These are phyloP conservation scores for Sphaerodactylus townsendi DNA, from an alignment of 2,113 vertebrate species.

Conservation along the genomic window DNA sequence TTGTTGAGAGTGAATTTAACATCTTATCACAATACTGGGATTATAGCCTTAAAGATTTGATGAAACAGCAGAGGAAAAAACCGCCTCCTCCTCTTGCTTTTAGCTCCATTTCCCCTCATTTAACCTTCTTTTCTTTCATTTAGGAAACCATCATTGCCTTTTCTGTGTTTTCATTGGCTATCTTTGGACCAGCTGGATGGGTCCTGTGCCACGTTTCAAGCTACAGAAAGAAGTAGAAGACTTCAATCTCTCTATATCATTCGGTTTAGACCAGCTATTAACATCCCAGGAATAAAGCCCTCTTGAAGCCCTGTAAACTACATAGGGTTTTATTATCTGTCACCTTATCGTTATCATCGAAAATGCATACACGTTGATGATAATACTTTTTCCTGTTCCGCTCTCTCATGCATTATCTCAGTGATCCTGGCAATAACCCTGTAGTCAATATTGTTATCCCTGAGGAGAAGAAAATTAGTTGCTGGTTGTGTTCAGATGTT, in stretches of 20 bases:
- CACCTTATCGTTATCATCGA: neutral
- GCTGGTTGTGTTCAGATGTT: too few species aligned
- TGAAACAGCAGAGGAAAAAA: neutral
- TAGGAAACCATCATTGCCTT: constrained; percentile 78
- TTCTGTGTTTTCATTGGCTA: constrained; percentile 70
- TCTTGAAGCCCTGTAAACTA: neutral
- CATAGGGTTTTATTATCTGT: neutral
- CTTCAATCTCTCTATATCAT: constrained; percentile 2
- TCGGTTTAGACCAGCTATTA: neutral
- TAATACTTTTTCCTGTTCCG: neutral
- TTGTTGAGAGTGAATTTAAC: constrained; percentile 35
- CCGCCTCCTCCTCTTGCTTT: constrained; percentile 12
- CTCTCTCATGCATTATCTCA: neutral
- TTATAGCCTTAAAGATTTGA: constrained; percentile 29
- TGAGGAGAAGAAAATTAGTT: too few species aligned
- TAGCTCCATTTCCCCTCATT: constrained; percentile 28
- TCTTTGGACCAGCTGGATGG: constrained; percentile 82
- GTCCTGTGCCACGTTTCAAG: constrained; percentile 77
- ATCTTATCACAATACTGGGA: neutral
- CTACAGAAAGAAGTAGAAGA: constrained; percentile 69
- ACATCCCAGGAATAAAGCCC: neutral
- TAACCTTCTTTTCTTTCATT: constrained; percentile 49
- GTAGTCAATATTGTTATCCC: too few species aligned
- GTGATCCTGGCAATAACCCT: neutral
- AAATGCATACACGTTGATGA: neutral